phyloP scores from a whole-genome alignment of 2,888 invertebrate genomes.

The Palloptera scutellata region DNA sequence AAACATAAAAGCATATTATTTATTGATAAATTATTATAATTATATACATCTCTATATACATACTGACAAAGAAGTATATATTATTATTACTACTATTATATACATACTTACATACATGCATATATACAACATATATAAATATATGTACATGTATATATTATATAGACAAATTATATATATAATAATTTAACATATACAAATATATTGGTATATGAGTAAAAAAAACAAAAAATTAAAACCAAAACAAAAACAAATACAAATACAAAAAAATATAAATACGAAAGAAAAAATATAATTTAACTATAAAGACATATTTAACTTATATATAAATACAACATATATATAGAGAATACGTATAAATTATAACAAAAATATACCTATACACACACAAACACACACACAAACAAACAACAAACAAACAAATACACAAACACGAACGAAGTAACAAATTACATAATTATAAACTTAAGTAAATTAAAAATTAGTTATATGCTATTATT shows the following conservation, averaged over 20 bases:
- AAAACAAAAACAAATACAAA: constrained; percentile 28
- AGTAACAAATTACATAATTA: constrained; percentile 32
- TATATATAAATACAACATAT: constrained; percentile 24
- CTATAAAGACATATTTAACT: constrained; percentile 35
- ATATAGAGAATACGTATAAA: constrained; percentile 40
- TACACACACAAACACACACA: constrained; percentile 36
- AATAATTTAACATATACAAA: constrained; percentile 31
- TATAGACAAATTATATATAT: constrained; percentile 45
- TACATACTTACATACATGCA: constrained; percentile 39
- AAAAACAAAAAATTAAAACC: constrained; percentile 26
- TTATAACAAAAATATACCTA: constrained; percentile 43
- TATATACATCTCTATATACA: constrained; percentile 46
- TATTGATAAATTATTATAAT: constrained; percentile 46
- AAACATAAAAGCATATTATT: constrained; percentile 44
- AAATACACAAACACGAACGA: constrained; percentile 37
- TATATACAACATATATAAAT: constrained; percentile 42
- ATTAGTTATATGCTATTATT: constrained; percentile 26
- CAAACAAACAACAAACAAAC: constrained; percentile 37
- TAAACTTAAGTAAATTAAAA: constrained; percentile 24
- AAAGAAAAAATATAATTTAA: constrained; percentile 18
- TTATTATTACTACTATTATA: constrained; percentile 38
- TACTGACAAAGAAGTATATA: constrained; percentile 42
- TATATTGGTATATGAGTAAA: constrained; percentile 1
- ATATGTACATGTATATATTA: constrained; percentile 43
- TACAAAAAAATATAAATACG: constrained; percentile 25